Evolutionary conservation across 2,888 invertebrate genomes (phyloP).

Genomic region (Pandemis cinnamomeana): DNA sequence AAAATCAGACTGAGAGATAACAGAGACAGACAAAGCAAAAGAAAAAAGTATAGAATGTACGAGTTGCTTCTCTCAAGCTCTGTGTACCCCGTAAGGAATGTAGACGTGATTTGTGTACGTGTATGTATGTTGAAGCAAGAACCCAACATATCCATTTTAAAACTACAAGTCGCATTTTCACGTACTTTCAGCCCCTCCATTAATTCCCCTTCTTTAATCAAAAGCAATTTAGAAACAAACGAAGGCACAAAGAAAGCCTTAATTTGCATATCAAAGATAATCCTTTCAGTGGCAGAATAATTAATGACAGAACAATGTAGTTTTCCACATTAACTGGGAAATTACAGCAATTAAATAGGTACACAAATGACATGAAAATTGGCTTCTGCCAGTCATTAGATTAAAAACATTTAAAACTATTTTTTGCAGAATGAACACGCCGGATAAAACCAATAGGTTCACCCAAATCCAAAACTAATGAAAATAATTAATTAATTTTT

Average conservation of each 20-base stretch:
- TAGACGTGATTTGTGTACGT: too few species aligned
- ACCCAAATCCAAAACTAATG: too few species aligned
- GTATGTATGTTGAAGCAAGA: too few species aligned
- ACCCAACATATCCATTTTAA: background rate
- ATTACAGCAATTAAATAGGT: background rate
- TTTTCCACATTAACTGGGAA: conserved; percentile 24
- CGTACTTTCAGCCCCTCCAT: background rate
- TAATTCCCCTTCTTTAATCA: conserved; percentile 32
- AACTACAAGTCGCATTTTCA: background rate
- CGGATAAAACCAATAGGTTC: background rate
- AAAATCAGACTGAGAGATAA: too few species aligned
- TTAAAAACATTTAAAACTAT: background rate
- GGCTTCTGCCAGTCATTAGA: background rate
- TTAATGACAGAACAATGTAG: conserved; percentile 32
- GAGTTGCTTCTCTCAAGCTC: too few species aligned
- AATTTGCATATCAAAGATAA: conserved; percentile 40
- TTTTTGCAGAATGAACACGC: background rate
- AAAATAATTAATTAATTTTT: too few species aligned
- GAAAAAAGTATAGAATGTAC: too few species aligned
- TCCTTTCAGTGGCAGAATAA: conserved; percentile 27
- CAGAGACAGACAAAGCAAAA: too few species aligned
- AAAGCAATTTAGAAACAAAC: conserved; percentile 36
- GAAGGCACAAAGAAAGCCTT: conserved; percentile 30
- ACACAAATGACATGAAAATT: conserved; percentile 20
- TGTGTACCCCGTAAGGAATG: too few species aligned